Conservation (phyloP, 2,888 invertebrate genomes). For the Dicycla oo region DNA sequence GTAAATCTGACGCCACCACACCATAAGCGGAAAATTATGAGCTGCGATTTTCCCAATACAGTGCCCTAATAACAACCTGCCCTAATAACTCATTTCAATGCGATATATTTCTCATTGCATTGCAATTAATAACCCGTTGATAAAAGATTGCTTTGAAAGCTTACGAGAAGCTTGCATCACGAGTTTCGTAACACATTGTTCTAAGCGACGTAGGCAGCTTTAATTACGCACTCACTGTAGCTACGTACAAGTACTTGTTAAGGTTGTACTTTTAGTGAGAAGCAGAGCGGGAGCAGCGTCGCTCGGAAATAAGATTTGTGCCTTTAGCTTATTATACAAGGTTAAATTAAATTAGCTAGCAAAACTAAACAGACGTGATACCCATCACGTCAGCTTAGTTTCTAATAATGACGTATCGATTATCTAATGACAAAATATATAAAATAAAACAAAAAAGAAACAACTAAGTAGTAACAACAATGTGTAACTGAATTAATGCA, state of each 20-base stretch:
- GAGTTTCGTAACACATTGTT: constrained; percentile 70
- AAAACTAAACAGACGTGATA: no score
- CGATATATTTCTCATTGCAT: background rate
- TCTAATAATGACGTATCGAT: no score
- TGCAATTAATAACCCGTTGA: constrained; percentile 16
- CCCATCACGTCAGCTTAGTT: no score
- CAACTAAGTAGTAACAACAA: no score
- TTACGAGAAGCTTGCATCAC: constrained; percentile 64
- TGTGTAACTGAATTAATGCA: no score
- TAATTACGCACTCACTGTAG: constrained; percentile 46
- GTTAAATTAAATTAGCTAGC: no score
- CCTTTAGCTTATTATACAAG: background rate
- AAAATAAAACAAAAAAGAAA: no score
- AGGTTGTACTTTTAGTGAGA: background rate
- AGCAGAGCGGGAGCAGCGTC: constrained; percentile 5
- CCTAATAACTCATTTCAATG: background rate
- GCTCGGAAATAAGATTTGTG: background rate
- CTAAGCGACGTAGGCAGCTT: constrained; percentile 53
- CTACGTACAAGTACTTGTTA: constrained; percentile 18
- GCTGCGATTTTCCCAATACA: background rate
- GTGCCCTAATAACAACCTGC: no score
- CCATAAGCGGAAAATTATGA: background rate
- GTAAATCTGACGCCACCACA: background rate
- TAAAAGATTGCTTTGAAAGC: constrained; percentile 54
- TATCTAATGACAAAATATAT: no score